phyloP scores from a whole-genome alignment of 1,140 invertebrate species.

The Calephelis nemesis region DNA sequence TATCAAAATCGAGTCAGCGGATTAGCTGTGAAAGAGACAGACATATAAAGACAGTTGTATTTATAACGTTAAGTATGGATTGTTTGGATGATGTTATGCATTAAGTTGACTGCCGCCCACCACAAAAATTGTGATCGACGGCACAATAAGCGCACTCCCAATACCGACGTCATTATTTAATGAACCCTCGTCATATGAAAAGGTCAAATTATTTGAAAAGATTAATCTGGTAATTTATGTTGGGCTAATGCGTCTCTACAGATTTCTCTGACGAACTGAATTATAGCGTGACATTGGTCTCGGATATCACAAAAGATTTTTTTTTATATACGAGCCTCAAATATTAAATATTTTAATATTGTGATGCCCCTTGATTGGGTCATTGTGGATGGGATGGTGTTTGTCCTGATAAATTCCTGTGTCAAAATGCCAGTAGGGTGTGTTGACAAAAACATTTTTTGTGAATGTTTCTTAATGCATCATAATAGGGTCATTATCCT shows the following conservation, averaged over 20 bases:
- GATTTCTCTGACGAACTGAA: slow-evolving; percentile 59
- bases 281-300: slow-evolving; percentile 57
- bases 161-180: slow-evolving; percentile 76
- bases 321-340: slow-evolving; percentile 33
- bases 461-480: not conserved
- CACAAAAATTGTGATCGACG: slow-evolving; percentile 71
- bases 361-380: slow-evolving; percentile 35
- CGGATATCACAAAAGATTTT: slow-evolving; percentile 45
- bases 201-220: slow-evolving; percentile 78
- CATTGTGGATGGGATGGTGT: slow-evolving; percentile 28
- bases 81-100: slow-evolving; percentile 40
- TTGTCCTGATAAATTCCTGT: slow-evolving; percentile 25
- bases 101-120: slow-evolving; percentile 52
- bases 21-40: too few relatives aligned
- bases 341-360: slow-evolving; percentile 34
- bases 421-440: not conserved
- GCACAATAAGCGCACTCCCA: slow-evolving; percentile 70
- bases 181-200: slow-evolving; percentile 77
- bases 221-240: slow-evolving; percentile 77
- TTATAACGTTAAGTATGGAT: not conserved
- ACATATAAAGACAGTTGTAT: too few relatives aligned
- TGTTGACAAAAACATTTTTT: slow-evolving; percentile 1
- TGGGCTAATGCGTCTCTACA: slow-evolving; percentile 60
- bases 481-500: not conserved
- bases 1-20: too few relatives aligned